Percentiles rank a stretch among this genome's conserved stretches.
phyloP scores from a whole-genome alignment of 2,888 invertebrate species.

The Philereme transversata region DNA sequence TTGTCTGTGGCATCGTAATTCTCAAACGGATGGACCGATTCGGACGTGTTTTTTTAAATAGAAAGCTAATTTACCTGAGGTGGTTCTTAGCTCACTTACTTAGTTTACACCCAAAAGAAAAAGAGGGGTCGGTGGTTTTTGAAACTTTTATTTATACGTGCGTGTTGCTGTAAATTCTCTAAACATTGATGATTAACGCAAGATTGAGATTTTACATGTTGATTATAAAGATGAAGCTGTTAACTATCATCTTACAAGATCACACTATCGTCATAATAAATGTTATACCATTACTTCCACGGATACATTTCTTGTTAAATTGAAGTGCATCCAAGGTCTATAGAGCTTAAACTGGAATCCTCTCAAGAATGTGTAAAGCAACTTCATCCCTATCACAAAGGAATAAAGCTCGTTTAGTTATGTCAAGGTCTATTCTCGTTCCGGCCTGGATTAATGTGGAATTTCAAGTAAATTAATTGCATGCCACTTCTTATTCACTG shows the following conservation, averaged over 20 bases:
- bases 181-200: no score
- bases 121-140: no score
- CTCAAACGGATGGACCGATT: no score
- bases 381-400: constrained; percentile 13
- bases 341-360: constrained; percentile 15
- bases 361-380: constrained; percentile 17
- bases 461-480: constrained; percentile 62
- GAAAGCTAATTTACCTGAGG: no score
- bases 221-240: no score
- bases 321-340: constrained; percentile 37
- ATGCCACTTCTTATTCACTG: constrained; percentile 49
- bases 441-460: constrained; percentile 55
- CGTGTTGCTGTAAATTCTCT: no score
- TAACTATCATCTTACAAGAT: constrained; percentile 9
- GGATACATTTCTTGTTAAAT: constrained; percentile 33
- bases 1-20: no score
- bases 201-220: no score
- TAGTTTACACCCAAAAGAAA: no score
- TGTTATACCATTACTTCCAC: constrained; percentile 8
- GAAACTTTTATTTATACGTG: no score
- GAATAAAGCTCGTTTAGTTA: constrained; percentile 9
- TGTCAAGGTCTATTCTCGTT: constrained; percentile 17
- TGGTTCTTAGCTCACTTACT: no score
- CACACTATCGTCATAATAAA: constrained; percentile 4
- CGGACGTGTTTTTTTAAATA: no score